Conservation (phyloP, 2,113 vertebrate genomes). For the Alectura lathami region DNA sequence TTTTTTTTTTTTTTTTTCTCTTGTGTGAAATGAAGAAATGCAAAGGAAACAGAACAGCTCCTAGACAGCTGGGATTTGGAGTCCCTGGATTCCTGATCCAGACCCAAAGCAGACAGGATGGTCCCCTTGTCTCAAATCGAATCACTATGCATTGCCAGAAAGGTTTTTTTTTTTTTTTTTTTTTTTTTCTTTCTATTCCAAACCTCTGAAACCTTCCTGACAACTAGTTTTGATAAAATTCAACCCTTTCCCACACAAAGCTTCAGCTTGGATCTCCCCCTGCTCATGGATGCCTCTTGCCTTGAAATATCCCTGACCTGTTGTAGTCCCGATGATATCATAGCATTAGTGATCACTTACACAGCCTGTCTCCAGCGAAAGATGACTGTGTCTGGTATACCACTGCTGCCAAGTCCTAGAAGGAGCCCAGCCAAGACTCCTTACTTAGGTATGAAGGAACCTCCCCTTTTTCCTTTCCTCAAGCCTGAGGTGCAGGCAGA, state of each 20-base stretch:
- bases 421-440: conserved; percentile 4
- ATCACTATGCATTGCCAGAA: neutral
- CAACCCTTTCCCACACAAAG: neutral
- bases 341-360: conserved; percentile 4
- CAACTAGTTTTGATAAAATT: neutral
- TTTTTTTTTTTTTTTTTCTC: neutral
- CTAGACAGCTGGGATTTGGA: neutral
- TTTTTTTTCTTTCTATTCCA: neutral
- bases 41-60: neutral
- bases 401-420: neutral
- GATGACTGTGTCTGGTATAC: neutral
- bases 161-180: neutral
- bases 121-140: neutral
- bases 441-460: conserved; percentile 16
- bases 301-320: conserved; percentile 51
- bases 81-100: neutral
- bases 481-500: neutral
- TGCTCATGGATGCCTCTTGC: neutral
- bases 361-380: conserved; percentile 26
- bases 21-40: neutral
- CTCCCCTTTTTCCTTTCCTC: conserved; percentile 4
- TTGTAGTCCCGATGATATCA: conserved; percentile 13
- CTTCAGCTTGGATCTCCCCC: neutral
- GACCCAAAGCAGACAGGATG: neutral
- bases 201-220: neutral